Conservation (phyloP, 2,888 invertebrate species). For the Dolichomitus sp. region DNA sequence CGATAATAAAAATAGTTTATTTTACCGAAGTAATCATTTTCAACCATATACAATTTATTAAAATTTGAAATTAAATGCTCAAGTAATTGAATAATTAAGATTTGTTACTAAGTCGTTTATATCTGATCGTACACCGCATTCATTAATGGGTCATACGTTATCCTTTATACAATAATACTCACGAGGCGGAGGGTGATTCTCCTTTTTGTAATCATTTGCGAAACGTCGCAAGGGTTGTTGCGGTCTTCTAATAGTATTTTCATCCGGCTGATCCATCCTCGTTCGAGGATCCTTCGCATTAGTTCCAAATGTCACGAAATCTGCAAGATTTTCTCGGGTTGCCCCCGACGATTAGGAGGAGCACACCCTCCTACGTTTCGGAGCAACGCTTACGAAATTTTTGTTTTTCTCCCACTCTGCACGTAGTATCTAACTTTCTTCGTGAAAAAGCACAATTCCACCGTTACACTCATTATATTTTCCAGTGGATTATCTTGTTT, state of each 20-base stretch:
- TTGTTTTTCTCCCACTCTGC: constrained; percentile 48
- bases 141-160: background rate
- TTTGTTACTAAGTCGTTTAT: background rate
- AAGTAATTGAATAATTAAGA: background rate
- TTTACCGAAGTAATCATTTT: too few relatives aligned
- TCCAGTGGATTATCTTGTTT: constrained; percentile 57
- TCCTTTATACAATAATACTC: constrained; percentile 25
- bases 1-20: too few relatives aligned
- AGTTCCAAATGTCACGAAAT: background rate
- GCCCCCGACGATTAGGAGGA: background rate
- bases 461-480: constrained; percentile 32
- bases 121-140: too few relatives aligned
- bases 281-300: background rate
- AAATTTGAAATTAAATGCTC: too few relatives aligned
- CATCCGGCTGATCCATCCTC: constrained; percentile 83
- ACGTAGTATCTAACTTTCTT: constrained; percentile 35
- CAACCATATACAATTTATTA: too few relatives aligned
- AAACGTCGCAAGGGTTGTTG: constrained; percentile 80
- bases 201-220: constrained; percentile 81
- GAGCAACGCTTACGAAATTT: constrained; percentile 52
- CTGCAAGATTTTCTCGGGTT: background rate
- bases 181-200: constrained; percentile 73
- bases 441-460: constrained; percentile 52
- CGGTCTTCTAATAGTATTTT: constrained; percentile 78
- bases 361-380: background rate